phyloP scores from a whole-genome alignment of 2,113 vertebrate genomes.

The Hepsetus odoe region DNA sequence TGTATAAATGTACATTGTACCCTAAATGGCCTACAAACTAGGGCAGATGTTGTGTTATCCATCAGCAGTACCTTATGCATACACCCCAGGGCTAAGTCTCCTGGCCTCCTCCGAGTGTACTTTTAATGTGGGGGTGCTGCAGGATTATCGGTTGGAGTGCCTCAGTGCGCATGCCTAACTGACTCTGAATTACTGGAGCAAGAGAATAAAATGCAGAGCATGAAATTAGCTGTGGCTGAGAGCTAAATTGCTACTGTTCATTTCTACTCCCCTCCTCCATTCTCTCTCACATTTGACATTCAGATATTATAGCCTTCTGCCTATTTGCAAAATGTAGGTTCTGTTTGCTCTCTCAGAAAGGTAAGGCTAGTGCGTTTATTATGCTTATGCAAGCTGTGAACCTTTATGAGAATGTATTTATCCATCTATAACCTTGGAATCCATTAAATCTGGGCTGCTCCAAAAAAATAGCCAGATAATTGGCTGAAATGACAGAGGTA shows the following conservation, averaged over 20 bases:
- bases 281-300: constrained; percentile 49
- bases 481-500: too few species aligned
- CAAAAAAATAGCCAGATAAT: constrained; percentile 49
- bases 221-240: constrained; percentile 70
- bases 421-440: constrained; percentile 46
- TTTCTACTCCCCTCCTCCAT: constrained; percentile 3
- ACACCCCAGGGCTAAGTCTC: constrained; percentile 2
- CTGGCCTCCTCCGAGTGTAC: constrained; percentile 5
- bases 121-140: background rate
- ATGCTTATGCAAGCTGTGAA: constrained; percentile 30
- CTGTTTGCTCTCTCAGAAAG: constrained; percentile 6
- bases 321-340: constrained; percentile 9
- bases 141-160: constrained; percentile 17
- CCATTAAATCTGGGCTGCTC: constrained; percentile 43
- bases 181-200: constrained; percentile 61
- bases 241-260: constrained; percentile 62
- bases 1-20: background rate
- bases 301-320: constrained; percentile 8
- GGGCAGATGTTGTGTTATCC: background rate
- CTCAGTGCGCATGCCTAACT: constrained; percentile 35
- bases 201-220: constrained; percentile 68
- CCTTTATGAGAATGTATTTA: constrained; percentile 16
- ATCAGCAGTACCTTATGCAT: background rate
- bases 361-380: background rate
- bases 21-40: background rate